Conservation (phyloP, 1,140 invertebrate species). For the Tenebrio molitor region DNA sequence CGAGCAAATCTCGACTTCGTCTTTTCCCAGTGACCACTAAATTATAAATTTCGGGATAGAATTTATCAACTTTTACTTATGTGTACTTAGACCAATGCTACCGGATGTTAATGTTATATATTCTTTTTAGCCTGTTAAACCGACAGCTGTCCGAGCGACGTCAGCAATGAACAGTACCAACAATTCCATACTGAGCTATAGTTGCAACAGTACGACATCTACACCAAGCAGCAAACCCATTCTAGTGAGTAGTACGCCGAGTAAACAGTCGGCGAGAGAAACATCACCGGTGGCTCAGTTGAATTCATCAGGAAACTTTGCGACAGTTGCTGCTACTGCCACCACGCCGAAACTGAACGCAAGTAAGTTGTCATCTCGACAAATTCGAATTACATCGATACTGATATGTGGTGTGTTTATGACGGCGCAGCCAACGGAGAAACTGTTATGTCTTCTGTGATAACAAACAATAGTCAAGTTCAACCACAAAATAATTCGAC, state of each 20-base stretch:
- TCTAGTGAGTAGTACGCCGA: conserved; percentile 71
- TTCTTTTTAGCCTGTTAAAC: conserved; percentile 76
- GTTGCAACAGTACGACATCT: conserved; percentile 65
- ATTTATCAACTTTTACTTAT: no score
- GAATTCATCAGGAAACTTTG: conserved; percentile 70
- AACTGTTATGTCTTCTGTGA: conserved; percentile 61
- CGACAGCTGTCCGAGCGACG: conserved; percentile 77
- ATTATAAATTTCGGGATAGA: no score
- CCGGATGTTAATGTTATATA: neutral
- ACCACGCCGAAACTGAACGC: conserved; percentile 61
- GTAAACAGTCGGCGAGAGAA: conserved; percentile 66
- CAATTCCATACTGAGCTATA: conserved; percentile 72
- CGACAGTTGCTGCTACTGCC: conserved; percentile 73
- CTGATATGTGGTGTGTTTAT: no score
- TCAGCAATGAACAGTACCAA: conserved; percentile 66
- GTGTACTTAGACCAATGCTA: neutral
- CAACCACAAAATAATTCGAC: conserved; percentile 49
- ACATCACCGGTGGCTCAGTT: conserved; percentile 58
- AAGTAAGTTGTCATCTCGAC: no score
- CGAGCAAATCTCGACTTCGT: no score
- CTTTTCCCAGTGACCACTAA: no score
- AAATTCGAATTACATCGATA: no score
- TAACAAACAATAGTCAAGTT: conserved; percentile 58
- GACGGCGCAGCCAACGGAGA: conserved; percentile 57
- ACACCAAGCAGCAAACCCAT: conserved; percentile 70